These are phyloP conservation scores for Papilio demoleus DNA, from an alignment of 2,888 invertebrate genomes.

Conservation along the genomic window DNA sequence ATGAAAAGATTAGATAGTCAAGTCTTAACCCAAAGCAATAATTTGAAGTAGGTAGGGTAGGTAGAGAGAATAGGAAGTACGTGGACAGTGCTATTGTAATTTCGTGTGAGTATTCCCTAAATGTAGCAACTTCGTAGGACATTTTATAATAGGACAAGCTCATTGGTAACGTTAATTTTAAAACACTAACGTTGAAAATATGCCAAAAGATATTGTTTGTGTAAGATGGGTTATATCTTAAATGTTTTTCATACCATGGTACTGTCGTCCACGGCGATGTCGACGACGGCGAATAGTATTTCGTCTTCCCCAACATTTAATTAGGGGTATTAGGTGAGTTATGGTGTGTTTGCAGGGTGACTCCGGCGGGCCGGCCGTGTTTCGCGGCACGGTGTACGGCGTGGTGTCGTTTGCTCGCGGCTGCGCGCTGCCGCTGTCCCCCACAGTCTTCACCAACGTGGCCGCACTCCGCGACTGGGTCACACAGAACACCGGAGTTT, in stretches of 20 bases:
- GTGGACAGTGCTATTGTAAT: no score
- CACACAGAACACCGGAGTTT: slow-evolving; percentile 73
- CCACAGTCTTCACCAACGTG: slow-evolving; percentile 77
- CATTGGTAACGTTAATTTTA: neutral
- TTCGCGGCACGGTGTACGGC: slow-evolving; percentile 74
- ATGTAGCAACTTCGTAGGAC: neutral
- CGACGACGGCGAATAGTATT: no score
- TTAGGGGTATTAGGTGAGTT: no score
- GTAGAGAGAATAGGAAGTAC: no score
- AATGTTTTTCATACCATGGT: no score
- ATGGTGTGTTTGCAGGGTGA: slow-evolving; percentile 68
- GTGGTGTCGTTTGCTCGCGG: slow-evolving; percentile 79
- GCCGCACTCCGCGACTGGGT: slow-evolving; percentile 74
- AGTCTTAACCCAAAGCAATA: no score
- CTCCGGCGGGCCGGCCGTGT: slow-evolving; percentile 78
- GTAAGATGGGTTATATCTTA: no score
- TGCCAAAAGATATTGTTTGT: no score
- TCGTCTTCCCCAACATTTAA: no score
- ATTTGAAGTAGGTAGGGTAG: no score
- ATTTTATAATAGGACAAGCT: neutral
- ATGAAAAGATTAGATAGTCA: no score
- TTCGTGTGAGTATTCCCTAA: neutral
- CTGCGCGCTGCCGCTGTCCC: slow-evolving; percentile 76
- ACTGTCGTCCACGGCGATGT: no score
- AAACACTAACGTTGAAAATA: neutral